These are phyloP conservation scores for Zaprionus camerounensis DNA, from an alignment of 1,140 invertebrate species.

Conservation along the genomic window DNA sequence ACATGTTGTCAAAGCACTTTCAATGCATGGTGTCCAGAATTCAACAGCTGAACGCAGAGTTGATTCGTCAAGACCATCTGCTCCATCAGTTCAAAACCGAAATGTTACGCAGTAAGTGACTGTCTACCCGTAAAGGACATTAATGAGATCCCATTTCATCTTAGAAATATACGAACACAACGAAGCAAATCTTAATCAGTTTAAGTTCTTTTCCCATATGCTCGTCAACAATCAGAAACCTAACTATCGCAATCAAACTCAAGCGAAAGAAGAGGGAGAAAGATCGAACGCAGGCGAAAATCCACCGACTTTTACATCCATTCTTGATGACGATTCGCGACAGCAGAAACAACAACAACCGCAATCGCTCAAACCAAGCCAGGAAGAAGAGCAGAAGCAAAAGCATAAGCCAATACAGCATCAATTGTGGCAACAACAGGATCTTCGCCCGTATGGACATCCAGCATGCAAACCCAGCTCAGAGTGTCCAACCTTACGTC, in stretches of 20 bases:
- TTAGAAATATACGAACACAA: constrained; percentile 56
- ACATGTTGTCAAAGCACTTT: constrained; percentile 58
- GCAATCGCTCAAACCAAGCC: background rate
- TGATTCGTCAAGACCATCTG: constrained; percentile 30
- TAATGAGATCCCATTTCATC: background rate
- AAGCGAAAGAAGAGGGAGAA: background rate
- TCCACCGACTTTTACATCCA: too few relatives aligned
- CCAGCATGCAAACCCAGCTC: background rate
- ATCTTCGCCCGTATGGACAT: background rate
- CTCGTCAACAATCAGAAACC: constrained; percentile 66
- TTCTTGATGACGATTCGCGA: too few relatives aligned
- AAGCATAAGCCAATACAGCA: constrained; percentile 32
- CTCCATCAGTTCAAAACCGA: constrained; percentile 48
- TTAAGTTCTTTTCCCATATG: constrained; percentile 70
- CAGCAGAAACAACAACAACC: constrained; percentile 5
- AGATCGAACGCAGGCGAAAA: background rate
- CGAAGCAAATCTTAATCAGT: constrained; percentile 65
- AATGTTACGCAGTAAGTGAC: constrained; percentile 54
- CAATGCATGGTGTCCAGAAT: constrained; percentile 36
- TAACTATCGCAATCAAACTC: constrained; percentile 45
- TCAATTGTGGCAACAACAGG: constrained; percentile 54
- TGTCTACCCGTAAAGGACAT: too few relatives aligned
- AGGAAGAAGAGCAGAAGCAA: background rate
- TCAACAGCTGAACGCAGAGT: constrained; percentile 32
- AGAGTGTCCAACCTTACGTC: background rate